phyloP scores from a whole-genome alignment of 2,888 invertebrate genomes.

The Scaptomyza parva region DNA sequence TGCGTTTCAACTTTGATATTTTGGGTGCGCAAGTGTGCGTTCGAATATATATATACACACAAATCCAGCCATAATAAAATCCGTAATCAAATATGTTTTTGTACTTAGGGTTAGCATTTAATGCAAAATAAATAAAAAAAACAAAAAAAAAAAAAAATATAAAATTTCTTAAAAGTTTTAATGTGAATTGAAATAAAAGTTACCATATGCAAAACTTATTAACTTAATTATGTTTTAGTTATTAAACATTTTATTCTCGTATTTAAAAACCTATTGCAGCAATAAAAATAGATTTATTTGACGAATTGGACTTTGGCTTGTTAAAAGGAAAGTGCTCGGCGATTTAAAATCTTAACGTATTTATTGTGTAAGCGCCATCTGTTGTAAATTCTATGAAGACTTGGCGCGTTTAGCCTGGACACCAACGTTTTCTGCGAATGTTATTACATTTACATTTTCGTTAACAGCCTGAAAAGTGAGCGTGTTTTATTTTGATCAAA shows the following conservation, averaged over 20 bases:
- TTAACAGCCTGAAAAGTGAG: not conserved
- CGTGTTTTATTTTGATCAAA: not conserved
- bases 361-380: constrained; percentile 36
- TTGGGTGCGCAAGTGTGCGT: not conserved
- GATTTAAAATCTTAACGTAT: constrained; percentile 1
- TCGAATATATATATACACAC: not conserved
- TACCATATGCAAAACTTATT: too few relatives aligned
- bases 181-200: too few relatives aligned
- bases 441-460: not conserved
- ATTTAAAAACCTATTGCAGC: not conserved
- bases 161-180: too few relatives aligned
- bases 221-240: too few relatives aligned
- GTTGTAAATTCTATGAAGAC: not conserved
- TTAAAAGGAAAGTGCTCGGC: not conserved
- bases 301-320: too few relatives aligned
- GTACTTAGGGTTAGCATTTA: not conserved
- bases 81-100: not conserved
- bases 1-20: constrained; percentile 13
- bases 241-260: too few relatives aligned
- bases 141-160: too few relatives aligned
- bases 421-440: constrained; percentile 14
- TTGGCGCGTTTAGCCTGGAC: constrained; percentile 11
- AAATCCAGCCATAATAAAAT: not conserved
- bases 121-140: not conserved
- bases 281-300: too few relatives aligned